These are phyloP conservation scores for Terebella lapidaria DNA, from an alignment of 2,888 invertebrate genomes.

Conservation along the genomic window DNA sequence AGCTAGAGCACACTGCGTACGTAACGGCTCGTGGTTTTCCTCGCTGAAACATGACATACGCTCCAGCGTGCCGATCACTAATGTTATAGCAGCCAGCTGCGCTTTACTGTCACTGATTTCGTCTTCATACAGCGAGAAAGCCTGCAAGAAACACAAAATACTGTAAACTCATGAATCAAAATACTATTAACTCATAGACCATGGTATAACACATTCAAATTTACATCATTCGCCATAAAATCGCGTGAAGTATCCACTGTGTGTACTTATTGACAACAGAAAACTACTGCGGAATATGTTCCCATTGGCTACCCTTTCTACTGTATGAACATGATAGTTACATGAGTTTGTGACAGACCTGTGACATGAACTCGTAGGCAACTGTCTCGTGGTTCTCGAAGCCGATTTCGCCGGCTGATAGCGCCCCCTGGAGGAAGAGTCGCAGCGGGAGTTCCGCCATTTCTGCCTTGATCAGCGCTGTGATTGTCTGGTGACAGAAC, in stretches of 20 bases:
- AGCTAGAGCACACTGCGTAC: conserved; percentile 92
- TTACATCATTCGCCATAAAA: too few relatives aligned
- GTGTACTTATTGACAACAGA: too few relatives aligned
- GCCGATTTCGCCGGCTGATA: conserved; percentile 82
- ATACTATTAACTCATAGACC: too few relatives aligned
- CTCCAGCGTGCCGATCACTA: conserved; percentile 92
- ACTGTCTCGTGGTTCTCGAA: conserved; percentile 95
- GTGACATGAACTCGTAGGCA: conserved; percentile 96
- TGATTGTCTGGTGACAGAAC: conserved; percentile 94
- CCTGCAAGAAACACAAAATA: conserved; percentile 58
- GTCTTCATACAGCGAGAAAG: conserved; percentile 96
- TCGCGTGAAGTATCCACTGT: too few relatives aligned
- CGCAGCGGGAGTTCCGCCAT: conserved; percentile 87
- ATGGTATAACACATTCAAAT: too few relatives aligned
- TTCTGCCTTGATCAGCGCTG: conserved; percentile 89
- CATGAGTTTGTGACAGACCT: too few relatives aligned
- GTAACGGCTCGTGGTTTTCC: conserved; percentile 93
- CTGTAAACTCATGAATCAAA: too few relatives aligned
- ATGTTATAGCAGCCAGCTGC: conserved; percentile 89
- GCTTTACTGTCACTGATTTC: conserved; percentile 95
- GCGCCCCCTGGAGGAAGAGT: conserved; percentile 89
- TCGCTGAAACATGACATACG: conserved; percentile 91
- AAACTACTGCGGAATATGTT: too few relatives aligned
- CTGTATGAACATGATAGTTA: too few relatives aligned
- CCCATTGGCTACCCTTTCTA: too few relatives aligned